Base-by-base conservation (phyloP, 2,113 vertebrate genomes). In the Tympanuchus pallidicinctus region DNA sequence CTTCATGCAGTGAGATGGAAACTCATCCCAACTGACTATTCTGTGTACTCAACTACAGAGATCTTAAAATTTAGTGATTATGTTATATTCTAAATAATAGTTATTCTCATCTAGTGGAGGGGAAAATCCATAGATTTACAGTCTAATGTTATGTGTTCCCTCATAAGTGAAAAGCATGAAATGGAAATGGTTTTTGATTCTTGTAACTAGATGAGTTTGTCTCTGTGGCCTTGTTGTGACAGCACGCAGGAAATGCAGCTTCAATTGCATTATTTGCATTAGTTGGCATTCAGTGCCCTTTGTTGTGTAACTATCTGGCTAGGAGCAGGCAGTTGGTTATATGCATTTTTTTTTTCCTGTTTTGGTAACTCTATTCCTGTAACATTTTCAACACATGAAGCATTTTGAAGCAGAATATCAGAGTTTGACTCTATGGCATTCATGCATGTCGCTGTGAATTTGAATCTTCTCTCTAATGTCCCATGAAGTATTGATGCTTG, bases 331-430 rank as follows among this genome's bases (percentile, higher is more conserved):
- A 27, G 10, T 30, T n/a, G n/a, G 24, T 56, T 69, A 19, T 61
- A 38, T 16, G 20, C 1, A 22, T 12, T 10, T 10, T 30, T 20
- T 4, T 5, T 5, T 4, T 1, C 3, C 43, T 18, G 3, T 66
- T 40, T 42, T 43, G 24, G 9, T 32, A 76, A 8, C 13, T 7
- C 1, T 56, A 16, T 69, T 57, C 34, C 8, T 52, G 72, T 84
- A 20, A 8, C 47, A 59, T 71, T 82, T 28, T 38, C 65, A 28
- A 21, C 32, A 43, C 12, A 6, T 10, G 25, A 57, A 59, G 6
- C 24, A 18, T 61, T 71, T 47, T 66, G 40, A 73, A 78, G 34
- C 6, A 81, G 28, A 19, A 22, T 78, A 13, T n/a, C 48, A 32
- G 34, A 66, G 52, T 21, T 1, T 42, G 43, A 27, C 18, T 36